Base-by-base conservation (phyloP, 2,888 invertebrate genomes). In the Phortica magna region DNA sequence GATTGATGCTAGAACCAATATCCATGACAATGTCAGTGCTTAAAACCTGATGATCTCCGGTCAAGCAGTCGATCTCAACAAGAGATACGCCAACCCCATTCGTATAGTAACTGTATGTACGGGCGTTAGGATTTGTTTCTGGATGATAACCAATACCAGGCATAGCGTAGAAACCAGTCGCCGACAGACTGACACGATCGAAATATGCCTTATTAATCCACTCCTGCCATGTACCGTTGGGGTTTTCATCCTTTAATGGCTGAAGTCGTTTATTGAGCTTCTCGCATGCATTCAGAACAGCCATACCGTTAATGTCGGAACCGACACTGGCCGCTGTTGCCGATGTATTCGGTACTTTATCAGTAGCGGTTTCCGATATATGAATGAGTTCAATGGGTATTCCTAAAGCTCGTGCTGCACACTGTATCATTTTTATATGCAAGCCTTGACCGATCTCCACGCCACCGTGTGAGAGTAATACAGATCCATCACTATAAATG, bases 401-500 rank as follows among this genome's bases (percentile, higher is more conserved):
- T 72, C 94, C 95, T 14, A 98, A 92, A 0, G 93, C 93, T 79
- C 95, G 93, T 65, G 97, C 95, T 4, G 97, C 96, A 12, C 97
- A 95, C 94, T 98, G 98, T 74, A 97, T 95, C 96, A 98, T 97
- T 93, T 99, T 99, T 0, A 97, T 99, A 90, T 98, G 96, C 5
- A 99, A 93, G 1, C 99, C 99, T 93, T 99, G 99, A 0, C 99
- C 99, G 96, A 99, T 98, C 93, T 99, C 99, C 9, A 96, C 96
- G n/a, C 98, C 98, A 48, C 97, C 98, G 89, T 98, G 98, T 0
- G 96, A 95, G 19, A 99, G 85, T 12, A 98, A 93, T 2, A 99
- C 97, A 0, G 98, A 97, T 0, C 98, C 98, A 91, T 97, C 97
- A 0, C 93, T 93, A 89, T 98, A 98, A n/a, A 98, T 94, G 61